Conservation (phyloP, 2,888 invertebrate genomes). For the Caenorhabditis becei region DNA sequence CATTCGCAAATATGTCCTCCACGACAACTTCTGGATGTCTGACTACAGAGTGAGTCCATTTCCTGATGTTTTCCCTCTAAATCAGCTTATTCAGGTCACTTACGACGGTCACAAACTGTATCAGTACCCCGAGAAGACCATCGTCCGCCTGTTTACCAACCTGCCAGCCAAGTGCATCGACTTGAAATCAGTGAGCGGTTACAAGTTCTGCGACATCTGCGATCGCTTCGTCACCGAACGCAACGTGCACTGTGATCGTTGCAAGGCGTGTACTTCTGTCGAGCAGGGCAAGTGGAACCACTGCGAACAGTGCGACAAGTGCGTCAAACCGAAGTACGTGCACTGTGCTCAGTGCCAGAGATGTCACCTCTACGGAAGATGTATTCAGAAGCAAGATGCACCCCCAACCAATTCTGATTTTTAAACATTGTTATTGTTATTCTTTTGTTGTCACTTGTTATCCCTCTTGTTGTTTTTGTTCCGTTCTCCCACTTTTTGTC, state of each 20-base stretch:
- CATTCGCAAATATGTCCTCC: slow-evolving; percentile 74
- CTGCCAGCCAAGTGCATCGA: slow-evolving; percentile 65
- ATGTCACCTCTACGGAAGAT: slow-evolving; percentile 73
- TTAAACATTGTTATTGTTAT: background rate
- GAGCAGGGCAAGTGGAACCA: slow-evolving; percentile 67
- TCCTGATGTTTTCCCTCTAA: background rate
- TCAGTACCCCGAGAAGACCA: slow-evolving; percentile 67
- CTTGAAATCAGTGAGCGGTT: slow-evolving; percentile 67
- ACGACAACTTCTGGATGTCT: slow-evolving; percentile 70
- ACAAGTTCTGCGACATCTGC: slow-evolving; percentile 75
- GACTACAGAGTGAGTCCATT: slow-evolving; percentile 72
- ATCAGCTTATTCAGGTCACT: slow-evolving; percentile 64
- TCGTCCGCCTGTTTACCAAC: slow-evolving; percentile 78
- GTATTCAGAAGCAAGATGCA: slow-evolving; percentile 27
- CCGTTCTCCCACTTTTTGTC: slow-evolving; percentile 13
- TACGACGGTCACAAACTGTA: slow-evolving; percentile 77
- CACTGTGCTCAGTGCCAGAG: slow-evolving; percentile 73
- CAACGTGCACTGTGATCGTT: slow-evolving; percentile 76
- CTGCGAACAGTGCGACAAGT: slow-evolving; percentile 73
- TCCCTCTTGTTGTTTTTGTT: slow-evolving; percentile 30
- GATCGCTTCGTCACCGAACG: slow-evolving; percentile 70
- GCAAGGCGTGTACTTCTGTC: slow-evolving; percentile 73
- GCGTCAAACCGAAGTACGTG: slow-evolving; percentile 74
- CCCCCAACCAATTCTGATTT: background rate
- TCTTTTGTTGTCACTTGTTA: slow-evolving; percentile 7